Conservation (phyloP, 2,113 vertebrate species). For the Forbesichthys papilliferus region DNA sequence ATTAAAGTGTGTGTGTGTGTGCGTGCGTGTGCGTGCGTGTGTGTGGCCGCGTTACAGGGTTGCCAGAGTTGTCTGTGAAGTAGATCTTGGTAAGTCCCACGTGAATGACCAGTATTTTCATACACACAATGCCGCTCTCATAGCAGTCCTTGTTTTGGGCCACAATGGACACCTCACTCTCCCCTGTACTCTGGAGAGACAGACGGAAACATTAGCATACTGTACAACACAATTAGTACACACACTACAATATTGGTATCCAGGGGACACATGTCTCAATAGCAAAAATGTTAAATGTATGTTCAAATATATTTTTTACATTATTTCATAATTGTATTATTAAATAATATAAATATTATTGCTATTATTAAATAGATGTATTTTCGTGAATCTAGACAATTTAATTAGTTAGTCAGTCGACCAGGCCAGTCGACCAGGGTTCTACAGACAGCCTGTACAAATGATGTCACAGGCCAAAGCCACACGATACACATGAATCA, state of each 20-base stretch:
- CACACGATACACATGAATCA: not conserved
- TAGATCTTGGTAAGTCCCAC: constrained; percentile 91
- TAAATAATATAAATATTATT: too few species aligned
- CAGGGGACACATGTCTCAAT: too few species aligned
- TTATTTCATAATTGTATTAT: too few species aligned
- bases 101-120: constrained; percentile 91
- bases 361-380: too few species aligned
- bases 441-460: not conserved
- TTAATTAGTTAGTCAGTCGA: too few species aligned
- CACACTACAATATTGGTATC: too few species aligned
- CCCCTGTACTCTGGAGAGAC: constrained; percentile 82
- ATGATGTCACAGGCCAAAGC: not conserved
- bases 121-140: constrained; percentile 96
- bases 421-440: too few species aligned
- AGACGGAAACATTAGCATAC: constrained; percentile 6
- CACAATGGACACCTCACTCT: constrained; percentile 88
- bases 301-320: too few species aligned
- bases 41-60: constrained; percentile 77
- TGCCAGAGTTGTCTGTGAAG: constrained; percentile 87
- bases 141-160: constrained; percentile 97
- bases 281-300: too few species aligned
- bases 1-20: not conserved
- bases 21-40: not conserved
- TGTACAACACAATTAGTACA: too few species aligned
- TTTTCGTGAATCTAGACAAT: too few species aligned